These are phyloP conservation scores for Fabriciana adippe DNA, from an alignment of 2,888 invertebrate genomes.

Conservation along the genomic window DNA sequence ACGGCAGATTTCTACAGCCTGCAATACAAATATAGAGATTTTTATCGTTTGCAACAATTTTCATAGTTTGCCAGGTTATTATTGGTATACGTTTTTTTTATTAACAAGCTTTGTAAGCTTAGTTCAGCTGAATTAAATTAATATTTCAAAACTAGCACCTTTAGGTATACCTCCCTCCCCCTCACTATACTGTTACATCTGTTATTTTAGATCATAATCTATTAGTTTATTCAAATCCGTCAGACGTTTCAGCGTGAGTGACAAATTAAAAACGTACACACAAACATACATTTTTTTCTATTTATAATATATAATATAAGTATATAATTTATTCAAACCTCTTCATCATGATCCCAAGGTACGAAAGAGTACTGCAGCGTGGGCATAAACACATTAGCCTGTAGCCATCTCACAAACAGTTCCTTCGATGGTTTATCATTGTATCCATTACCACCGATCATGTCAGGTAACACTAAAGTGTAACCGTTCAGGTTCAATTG, in stretches of 20 bases:
- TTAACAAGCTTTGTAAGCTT: no score
- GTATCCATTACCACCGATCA: conserved; percentile 88
- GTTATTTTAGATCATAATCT: no score
- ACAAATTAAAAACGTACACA: not conserved
- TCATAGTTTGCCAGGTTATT: no score
- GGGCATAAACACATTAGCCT: conserved; percentile 90
- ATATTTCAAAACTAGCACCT: no score
- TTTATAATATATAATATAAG: no score
- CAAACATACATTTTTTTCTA: not conserved
- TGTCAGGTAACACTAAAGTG: conserved; percentile 89
- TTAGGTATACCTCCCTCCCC: no score
- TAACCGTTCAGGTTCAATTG: conserved; percentile 85
- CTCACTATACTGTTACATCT: no score
- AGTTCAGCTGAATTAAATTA: no score
- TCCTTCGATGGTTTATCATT: conserved; percentile 81
- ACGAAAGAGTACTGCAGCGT: conserved; percentile 89
- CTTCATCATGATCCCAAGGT: conserved; percentile 89
- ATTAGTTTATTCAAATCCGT: no score
- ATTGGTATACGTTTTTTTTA: no score
- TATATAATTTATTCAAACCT: conserved; percentile 54
- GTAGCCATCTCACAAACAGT: conserved; percentile 89
- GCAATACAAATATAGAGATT: conserved; percentile 8
- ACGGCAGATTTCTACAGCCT: conserved; percentile 84
- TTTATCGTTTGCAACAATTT: no score
- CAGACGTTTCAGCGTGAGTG: not conserved